Base-by-base conservation (phyloP, 1,140 invertebrate genomes). In the Macrosteles quadrilineatus region DNA sequence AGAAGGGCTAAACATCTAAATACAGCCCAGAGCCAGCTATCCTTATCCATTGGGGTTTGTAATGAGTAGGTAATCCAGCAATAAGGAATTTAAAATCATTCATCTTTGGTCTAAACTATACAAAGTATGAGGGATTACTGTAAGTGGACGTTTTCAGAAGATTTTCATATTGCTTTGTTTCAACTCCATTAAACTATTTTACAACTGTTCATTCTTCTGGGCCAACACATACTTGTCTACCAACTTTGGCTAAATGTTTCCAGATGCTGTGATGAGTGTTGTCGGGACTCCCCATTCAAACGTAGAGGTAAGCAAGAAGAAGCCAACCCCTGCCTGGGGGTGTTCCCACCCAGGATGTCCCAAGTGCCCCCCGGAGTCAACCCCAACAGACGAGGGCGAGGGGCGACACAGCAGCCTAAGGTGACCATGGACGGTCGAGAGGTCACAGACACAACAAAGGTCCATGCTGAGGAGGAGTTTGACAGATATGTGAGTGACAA, bases 401-500 rank as follows among this genome's bases (percentile, higher is more conserved):
- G 9, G 6, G 11, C 11, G 11, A 25, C 11, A 4, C 21, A 27
- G 55, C 21, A 12, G 14, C 27, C 55, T 4, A 25, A 29, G 25
- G 23, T 27, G 2, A 59, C 55, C 25, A n/a, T 59, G 23, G 55
- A 59, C 25, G 55, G 55, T 30, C 21, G 55, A 27, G 9, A 14
- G 4, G 55, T 59, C 21, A 21, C 2, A 14, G n/a, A 6, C 11
- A n/a, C 4, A 1, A 23, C 9, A 6, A 14, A 25, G 4, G 4
- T 12, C 4, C 55, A 59, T 4, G 23, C 12, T 9, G 55, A 59
- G 55, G 55, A 59, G 23, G 55, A 59, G 55, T 59, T 59, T 25
- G 55, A 59, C 55, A 59, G 55, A 59, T 59, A 59, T 30, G 55
- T 59, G 25, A 59, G 55, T 59, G n/a, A n/a, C n/a, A n/a, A n/a